These are phyloP conservation scores for Hesperophylax magnus DNA, from an alignment of 1,140 invertebrate species.

Conservation along the genomic window DNA sequence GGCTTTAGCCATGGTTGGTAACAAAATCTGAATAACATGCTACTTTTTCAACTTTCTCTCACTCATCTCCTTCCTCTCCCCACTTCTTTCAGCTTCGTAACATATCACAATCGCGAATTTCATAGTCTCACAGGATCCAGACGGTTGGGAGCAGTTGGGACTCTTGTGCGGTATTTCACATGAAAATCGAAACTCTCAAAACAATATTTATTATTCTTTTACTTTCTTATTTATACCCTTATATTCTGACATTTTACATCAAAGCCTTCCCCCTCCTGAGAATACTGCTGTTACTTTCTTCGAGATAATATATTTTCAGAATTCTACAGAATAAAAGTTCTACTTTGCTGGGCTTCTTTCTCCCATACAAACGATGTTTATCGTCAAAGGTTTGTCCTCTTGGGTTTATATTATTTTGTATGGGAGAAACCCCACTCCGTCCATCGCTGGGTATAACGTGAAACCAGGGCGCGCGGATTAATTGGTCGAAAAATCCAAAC, in stretches of 20 bases:
- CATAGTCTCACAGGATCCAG: too few species aligned
- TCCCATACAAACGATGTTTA: slow-evolving; percentile 23
- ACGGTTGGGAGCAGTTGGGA: too few species aligned
- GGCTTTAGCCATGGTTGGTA: too few species aligned
- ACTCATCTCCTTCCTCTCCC: too few species aligned
- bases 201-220: not conserved
- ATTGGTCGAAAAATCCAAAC: not conserved
- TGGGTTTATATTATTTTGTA: not conserved
- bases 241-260: slow-evolving; percentile 1
- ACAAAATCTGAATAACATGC: too few species aligned
- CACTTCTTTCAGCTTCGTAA: too few species aligned
- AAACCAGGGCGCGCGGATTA: not conserved
- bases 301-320: slow-evolving; percentile 2
- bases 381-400: slow-evolving; percentile 1
- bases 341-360: not conserved
- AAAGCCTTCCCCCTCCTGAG: not conserved
- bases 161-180: too few species aligned
- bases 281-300: not conserved
- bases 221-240: not conserved
- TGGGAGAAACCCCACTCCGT: not conserved
- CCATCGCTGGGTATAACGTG: not conserved
- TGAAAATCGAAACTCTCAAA: not conserved
- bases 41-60: too few species aligned
- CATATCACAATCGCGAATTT: too few species aligned
- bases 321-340: slow-evolving; percentile 7